Evolutionary conservation across 2,797 vertebrate genomes (phyloP).

Genomic region (Podargus strigoides): DNA sequence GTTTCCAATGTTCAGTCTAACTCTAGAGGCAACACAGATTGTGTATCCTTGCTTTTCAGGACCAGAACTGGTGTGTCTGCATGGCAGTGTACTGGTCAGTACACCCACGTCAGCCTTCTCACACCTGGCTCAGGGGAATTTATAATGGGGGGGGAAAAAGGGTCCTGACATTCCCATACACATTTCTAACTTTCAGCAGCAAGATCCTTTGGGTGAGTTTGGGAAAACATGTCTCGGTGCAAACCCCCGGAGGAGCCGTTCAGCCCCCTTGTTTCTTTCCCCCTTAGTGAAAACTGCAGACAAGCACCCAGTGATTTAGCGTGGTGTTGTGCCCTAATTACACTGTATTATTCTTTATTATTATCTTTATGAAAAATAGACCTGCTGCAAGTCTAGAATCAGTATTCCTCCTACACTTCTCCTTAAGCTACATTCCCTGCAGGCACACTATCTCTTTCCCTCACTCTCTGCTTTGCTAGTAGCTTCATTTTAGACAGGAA

Average conservation of each 20-base stretch:
- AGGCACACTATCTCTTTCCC: not conserved
- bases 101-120: not conserved
- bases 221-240: not conserved
- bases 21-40: not conserved
- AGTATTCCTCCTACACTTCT: constrained; percentile 29
- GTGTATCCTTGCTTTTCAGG: not conserved
- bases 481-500: not conserved
- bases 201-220: not conserved
- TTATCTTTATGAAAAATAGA: constrained; percentile 49
- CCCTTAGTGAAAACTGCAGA: not conserved
- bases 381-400: constrained; percentile 1
- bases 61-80: not conserved
- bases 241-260: not conserved
- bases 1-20: not conserved
- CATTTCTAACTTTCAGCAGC: not conserved
- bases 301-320: not conserved
- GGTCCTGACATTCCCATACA: not conserved
- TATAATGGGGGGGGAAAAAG: not conserved
- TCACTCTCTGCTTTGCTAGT: not conserved
- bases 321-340: constrained; percentile 38
- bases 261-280: not conserved
- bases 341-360: constrained; percentile 15
- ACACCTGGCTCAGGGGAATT: not conserved
- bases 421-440: not conserved
- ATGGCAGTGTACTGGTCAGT: not conserved